phyloP scores from a whole-genome alignment of 2,888 invertebrate genomes.

The Cantharis nigra region DNA sequence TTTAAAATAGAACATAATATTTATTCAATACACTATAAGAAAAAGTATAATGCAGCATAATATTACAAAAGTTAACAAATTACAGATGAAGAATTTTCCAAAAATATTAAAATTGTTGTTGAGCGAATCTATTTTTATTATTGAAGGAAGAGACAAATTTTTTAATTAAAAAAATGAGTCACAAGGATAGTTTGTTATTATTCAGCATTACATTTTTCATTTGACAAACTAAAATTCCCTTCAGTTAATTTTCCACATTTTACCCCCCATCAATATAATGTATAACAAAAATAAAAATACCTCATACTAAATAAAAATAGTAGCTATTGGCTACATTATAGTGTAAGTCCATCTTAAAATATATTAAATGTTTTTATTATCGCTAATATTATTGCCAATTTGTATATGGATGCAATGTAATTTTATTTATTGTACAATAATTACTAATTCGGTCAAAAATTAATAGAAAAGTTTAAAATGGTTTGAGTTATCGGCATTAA shows the following conservation, averaged over 20 bases:
- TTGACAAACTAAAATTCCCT: slow-evolving; percentile 16
- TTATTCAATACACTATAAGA: neutral
- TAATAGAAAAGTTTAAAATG: neutral
- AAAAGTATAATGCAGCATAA: neutral
- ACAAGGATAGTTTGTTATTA: slow-evolving; percentile 6
- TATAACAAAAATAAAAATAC: slow-evolving; percentile 25
- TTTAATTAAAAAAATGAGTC: neutral
- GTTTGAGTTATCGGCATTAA: slow-evolving; percentile 15
- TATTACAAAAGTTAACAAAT: neutral
- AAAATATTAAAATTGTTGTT: neutral
- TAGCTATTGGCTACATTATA: slow-evolving; percentile 11
- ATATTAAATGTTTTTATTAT: slow-evolving; percentile 16
- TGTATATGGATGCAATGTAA: neutral
- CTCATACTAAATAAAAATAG: slow-evolving; percentile 25
- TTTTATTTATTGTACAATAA: neutral
- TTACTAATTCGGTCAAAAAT: neutral
- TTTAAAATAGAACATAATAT: neutral
- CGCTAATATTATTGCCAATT: slow-evolving; percentile 26
- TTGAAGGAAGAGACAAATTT: neutral
- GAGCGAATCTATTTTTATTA: neutral
- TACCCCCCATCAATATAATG: slow-evolving; percentile 10
- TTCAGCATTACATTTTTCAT: slow-evolving; percentile 6
- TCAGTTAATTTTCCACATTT: neutral
- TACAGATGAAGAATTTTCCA: neutral
- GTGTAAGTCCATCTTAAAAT: slow-evolving; percentile 17